Evolutionary conservation across 2,797 vertebrate species (phyloP).

Genomic region (Hemitrygon akajei): DNA sequence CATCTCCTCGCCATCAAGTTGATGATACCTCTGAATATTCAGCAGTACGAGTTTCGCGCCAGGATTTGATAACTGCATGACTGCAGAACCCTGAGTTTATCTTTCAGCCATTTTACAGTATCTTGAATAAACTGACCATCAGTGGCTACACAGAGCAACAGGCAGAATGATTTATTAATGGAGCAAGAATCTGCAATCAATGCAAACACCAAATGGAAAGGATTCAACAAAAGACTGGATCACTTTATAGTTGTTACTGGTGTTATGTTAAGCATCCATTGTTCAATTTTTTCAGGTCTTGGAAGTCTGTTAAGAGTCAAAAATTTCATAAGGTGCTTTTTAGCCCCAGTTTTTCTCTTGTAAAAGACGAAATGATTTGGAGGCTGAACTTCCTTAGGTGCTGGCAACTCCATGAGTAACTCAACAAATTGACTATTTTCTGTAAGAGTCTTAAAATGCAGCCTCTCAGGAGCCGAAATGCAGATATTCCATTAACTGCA

Average conservation of each 20-base stretch:
- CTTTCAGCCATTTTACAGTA: not conserved
- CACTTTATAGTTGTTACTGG: not conserved
- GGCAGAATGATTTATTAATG: not conserved
- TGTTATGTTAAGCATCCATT: not conserved
- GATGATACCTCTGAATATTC: not conserved
- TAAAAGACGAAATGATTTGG: too few species aligned
- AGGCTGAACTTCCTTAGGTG: not conserved
- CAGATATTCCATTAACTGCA: not conserved
- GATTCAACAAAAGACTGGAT: not conserved
- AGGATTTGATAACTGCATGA: not conserved
- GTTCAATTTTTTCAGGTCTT: not conserved
- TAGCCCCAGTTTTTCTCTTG: not conserved
- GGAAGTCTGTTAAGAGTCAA: not conserved
- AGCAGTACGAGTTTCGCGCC: not conserved
- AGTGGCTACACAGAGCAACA: not conserved
- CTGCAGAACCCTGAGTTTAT: not conserved
- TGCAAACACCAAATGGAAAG: too few species aligned
- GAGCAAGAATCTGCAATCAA: not conserved
- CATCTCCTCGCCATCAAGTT: not conserved
- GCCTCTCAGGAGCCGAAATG: not conserved
- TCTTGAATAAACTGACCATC: not conserved
- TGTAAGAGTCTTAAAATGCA: not conserved
- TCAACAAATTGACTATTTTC: not conserved
- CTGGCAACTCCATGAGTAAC: not conserved
- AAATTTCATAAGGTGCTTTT: not conserved